Percentiles rank a stretch among this genome's conserved stretches.
These are phyloP conservation scores for Mamestra configurata DNA, from an alignment of 1,140 invertebrate genomes.

Conservation along the genomic window DNA sequence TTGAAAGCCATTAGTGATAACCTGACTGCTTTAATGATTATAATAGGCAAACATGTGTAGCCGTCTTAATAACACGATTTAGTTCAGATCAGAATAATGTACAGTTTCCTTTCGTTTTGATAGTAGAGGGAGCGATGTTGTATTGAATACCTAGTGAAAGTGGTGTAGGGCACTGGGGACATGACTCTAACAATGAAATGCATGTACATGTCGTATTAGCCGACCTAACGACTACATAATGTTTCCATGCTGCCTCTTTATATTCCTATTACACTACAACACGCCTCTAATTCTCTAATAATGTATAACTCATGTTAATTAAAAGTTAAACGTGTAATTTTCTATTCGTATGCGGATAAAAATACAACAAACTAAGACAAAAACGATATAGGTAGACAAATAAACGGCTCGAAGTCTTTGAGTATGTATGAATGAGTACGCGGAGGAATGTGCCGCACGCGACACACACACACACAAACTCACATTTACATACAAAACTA, in stretches of 20 bases:
- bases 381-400: constrained; percentile 61
- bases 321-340: constrained; percentile 6
- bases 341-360: constrained; percentile 18
- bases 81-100: background rate
- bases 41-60: background rate
- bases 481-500: constrained; percentile 65
- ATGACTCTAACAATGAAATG: constrained; percentile 23
- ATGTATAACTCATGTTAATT: background rate
- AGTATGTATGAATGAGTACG: constrained; percentile 82
- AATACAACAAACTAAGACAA: constrained; percentile 50
- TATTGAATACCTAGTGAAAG: constrained; percentile 7
- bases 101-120: background rate
- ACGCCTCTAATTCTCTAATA: background rate
- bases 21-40: background rate
- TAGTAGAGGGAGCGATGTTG: background rate
- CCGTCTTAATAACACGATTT: constrained; percentile 1
- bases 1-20: constrained; percentile 15
- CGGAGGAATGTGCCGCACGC: constrained; percentile 82
- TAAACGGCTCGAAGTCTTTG: constrained; percentile 61
- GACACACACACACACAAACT: constrained; percentile 65
- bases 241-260: constrained; percentile 8
- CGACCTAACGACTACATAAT: constrained; percentile 19
- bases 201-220: background rate
- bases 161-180: background rate
- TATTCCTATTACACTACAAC: background rate